These are phyloP conservation scores for Steatocranus sp. DNA, from an alignment of 2,797 vertebrate genomes.

Conservation along the genomic window DNA sequence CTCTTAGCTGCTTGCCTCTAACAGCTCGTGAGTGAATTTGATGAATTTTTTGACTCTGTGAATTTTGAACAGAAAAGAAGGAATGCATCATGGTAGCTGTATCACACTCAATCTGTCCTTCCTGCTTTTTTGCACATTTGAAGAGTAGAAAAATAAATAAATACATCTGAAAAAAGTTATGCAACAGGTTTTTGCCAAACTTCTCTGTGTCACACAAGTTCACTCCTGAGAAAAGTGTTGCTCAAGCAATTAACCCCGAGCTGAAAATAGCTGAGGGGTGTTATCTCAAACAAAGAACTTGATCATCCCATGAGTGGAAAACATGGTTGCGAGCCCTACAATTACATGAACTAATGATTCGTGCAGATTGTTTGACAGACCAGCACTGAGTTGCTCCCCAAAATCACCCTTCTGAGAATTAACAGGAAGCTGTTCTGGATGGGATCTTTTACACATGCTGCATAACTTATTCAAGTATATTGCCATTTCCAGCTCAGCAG, in stretches of 20 bases:
- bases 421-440: not conserved
- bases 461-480: not conserved
- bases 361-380: not conserved
- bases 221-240: not conserved
- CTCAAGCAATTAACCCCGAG: not conserved
- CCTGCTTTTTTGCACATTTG: not conserved
- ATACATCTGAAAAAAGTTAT: not conserved
- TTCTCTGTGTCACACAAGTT: not conserved
- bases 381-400: not conserved
- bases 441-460: not conserved
- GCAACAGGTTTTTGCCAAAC: accelerated
- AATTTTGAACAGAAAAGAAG: not conserved
- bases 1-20: accelerated
- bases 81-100: accelerated
- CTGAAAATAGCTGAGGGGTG: not conserved
- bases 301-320: not conserved
- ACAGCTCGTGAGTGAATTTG: not conserved
- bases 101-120: not conserved
- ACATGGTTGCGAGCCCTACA: accelerated
- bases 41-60: not conserved
- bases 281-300: not conserved
- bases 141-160: not conserved
- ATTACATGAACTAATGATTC: not conserved
- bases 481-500: not conserved
- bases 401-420: not conserved